Conservation (phyloP, 2,113 vertebrate genomes). For the Burhinus oedicnemus region DNA sequence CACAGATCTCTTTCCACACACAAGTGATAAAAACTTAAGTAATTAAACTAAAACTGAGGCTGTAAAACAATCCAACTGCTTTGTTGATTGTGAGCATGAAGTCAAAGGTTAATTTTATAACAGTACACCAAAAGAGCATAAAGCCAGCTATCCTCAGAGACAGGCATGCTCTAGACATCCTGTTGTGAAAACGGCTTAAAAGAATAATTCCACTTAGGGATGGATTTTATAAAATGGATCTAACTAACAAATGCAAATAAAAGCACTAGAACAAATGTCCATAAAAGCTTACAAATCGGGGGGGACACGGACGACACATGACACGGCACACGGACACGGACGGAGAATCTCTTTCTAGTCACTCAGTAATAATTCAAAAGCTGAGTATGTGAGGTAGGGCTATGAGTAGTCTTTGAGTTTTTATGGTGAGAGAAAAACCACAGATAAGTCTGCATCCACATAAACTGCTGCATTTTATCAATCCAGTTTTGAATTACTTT, state of each 20-base stretch:
- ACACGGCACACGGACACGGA: too few relatives aligned
- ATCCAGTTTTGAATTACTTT: not conserved
- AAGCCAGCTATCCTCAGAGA: not conserved
- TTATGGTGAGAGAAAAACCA: not conserved
- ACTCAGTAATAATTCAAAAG: not conserved
- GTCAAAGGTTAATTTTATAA: constrained; percentile 44
- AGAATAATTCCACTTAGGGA: not conserved
- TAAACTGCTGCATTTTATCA: not conserved
- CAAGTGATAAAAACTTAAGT: not conserved
- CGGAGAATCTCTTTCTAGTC: not conserved
- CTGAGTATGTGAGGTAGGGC: not conserved
- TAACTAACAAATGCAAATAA: not conserved
- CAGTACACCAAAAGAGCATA: not conserved
- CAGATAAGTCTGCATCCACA: not conserved
- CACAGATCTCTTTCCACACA: not conserved
- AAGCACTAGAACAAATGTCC: not conserved
- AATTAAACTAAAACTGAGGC: not conserved
- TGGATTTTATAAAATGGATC: not conserved
- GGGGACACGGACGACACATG: too few relatives aligned
- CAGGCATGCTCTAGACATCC: not conserved
- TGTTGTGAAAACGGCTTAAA: not conserved
- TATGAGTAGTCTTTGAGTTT: not conserved
- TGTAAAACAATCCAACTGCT: not conserved
- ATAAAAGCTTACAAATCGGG: not conserved
- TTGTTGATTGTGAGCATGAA: not conserved